A percentile compares a stretch with the other conserved stretches of the same genome.
Evolutionary conservation across 2,888 invertebrate species (phyloP).

Genomic region (Tenodera sinensis): DNA sequence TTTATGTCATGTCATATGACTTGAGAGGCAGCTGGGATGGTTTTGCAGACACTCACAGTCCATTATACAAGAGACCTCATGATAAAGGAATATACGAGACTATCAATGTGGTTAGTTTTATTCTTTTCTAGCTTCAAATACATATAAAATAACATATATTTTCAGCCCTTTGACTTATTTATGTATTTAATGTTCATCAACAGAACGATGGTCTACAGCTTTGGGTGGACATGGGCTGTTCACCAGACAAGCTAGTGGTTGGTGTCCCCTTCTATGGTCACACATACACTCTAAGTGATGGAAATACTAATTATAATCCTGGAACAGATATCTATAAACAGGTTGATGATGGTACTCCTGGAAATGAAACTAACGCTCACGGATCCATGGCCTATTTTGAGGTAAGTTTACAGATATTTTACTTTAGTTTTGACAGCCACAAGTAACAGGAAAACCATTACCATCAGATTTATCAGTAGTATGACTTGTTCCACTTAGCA

Average conservation of each 20-base stretch:
- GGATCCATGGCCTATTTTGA: conserved; percentile 87
- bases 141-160: background rate
- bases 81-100: conserved; percentile 88
- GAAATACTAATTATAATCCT: conserved; percentile 77
- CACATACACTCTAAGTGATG: conserved; percentile 74
- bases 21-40: conserved; percentile 87
- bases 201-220: conserved; percentile 82
- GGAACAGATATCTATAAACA: conserved; percentile 89
- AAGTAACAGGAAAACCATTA: no score
- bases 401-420: conserved; percentile 45
- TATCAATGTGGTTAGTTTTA: conserved; percentile 74
- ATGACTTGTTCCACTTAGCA: no score
- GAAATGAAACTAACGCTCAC: conserved; percentile 80
- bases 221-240: conserved; percentile 88
- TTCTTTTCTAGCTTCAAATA: background rate
- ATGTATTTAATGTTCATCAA: background rate
- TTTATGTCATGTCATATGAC: conserved; percentile 85
- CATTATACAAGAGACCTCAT: conserved; percentile 77
- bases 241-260: conserved; percentile 80
- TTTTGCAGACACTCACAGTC: conserved; percentile 85
- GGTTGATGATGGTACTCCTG: conserved; percentile 81
- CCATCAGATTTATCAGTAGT: no score
- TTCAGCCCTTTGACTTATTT: background rate
- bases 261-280: conserved; percentile 89
- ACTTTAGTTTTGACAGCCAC: no score